Evolutionary conservation across 2,888 invertebrate genomes (phyloP).

Genomic region (Rhingia rostrata): DNA sequence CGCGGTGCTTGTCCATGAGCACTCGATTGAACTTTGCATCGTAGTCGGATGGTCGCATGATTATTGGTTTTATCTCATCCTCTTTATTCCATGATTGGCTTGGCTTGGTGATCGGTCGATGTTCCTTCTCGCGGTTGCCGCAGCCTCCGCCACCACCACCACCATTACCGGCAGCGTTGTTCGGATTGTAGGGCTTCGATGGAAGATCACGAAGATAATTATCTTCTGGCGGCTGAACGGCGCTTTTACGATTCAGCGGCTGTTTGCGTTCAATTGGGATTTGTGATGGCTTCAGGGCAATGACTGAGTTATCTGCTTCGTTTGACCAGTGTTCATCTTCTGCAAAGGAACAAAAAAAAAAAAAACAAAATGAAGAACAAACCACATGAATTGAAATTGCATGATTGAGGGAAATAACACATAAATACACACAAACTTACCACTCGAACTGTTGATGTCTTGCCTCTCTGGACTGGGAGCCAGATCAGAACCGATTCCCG

Average conservation of each 20-base stretch:
- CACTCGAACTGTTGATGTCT: slow-evolving; percentile 83
- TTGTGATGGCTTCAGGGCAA: slow-evolving; percentile 81
- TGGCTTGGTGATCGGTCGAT: slow-evolving; percentile 62
- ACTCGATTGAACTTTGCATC: slow-evolving; percentile 82
- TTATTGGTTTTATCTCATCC: slow-evolving; percentile 82
- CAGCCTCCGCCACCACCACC: slow-evolving; percentile 52
- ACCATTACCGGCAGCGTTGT: slow-evolving; percentile 38
- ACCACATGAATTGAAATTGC: slow-evolving; percentile 10
- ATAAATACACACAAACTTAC: slow-evolving; percentile 77
- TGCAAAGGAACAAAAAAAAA: slow-evolving; percentile 64
- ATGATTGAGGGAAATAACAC: slow-evolving; percentile 22
- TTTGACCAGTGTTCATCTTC: slow-evolving; percentile 83
- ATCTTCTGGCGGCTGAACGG: slow-evolving; percentile 81
- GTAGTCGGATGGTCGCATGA: slow-evolving; percentile 81
- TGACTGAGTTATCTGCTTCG: slow-evolving; percentile 82
- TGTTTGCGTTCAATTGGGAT: slow-evolving; percentile 79
- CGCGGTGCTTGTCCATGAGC: slow-evolving; percentile 77
- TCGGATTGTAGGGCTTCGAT: slow-evolving; percentile 80
- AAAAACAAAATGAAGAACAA: not conserved
- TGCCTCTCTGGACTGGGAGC: slow-evolving; percentile 91
- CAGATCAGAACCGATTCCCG: slow-evolving; percentile 94
- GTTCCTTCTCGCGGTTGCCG: slow-evolving; percentile 73
- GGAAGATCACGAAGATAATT: slow-evolving; percentile 81
- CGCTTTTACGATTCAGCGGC: slow-evolving; percentile 80
- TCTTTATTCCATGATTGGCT: slow-evolving; percentile 79